Evolutionary conservation across 2,113 vertebrate genomes (phyloP).

Genomic region (Orycteropus afer): DNA sequence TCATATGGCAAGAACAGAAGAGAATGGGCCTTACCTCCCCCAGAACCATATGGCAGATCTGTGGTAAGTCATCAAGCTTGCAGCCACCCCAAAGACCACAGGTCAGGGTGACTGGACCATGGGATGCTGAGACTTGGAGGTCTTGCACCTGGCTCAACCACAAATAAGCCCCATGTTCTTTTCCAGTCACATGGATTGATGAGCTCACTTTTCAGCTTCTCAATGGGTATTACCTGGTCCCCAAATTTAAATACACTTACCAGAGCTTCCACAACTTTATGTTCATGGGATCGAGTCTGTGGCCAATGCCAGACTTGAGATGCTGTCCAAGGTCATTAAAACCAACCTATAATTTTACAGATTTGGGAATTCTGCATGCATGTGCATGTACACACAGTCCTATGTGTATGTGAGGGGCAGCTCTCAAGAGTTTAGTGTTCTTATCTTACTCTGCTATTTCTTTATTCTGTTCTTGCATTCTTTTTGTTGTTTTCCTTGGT

Average conservation of each 20-base stretch:
- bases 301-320: neutral
- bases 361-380: neutral
- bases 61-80: neutral
- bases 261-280: neutral
- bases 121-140: neutral
- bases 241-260: neutral
- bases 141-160: neutral
- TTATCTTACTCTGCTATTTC: neutral
- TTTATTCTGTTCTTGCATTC: neutral
- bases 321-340: neutral
- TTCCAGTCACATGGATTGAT: neutral
- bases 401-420: accelerated
- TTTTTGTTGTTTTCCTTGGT: neutral
- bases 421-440: neutral
- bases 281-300: neutral
- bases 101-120: neutral
- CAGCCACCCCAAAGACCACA: neutral
- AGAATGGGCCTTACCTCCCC: neutral
- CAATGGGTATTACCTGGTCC: neutral
- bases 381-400: neutral
- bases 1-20: neutral
- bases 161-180: neutral
- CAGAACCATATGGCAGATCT: neutral
- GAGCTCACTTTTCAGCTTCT: neutral
- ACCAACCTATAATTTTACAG: neutral